Evolutionary conservation across 2,113 vertebrate genomes (phyloP).

Genomic region (Rhabdomys dilectus): DNA sequence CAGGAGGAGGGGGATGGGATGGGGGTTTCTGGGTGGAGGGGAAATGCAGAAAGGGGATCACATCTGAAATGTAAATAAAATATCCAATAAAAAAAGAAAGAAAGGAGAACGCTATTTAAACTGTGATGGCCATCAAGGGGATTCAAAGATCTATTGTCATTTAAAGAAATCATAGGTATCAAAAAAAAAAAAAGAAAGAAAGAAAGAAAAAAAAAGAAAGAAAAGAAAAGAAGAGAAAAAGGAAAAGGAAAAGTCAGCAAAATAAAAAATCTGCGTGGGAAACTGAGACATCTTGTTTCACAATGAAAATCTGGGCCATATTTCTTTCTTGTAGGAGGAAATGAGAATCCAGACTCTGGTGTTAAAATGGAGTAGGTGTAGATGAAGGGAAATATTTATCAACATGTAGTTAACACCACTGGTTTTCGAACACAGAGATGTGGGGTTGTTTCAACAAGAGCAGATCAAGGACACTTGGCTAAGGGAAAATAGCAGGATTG

Average conservation of each 20-base stretch:
- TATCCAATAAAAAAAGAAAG: too few species aligned
- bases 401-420: slow-evolving; percentile 72
- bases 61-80: too few species aligned
- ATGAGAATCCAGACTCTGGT: slow-evolving; percentile 61
- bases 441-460: slow-evolving; percentile 25
- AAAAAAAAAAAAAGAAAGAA: not conserved
- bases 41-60: too few species aligned
- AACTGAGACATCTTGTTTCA: slow-evolving; percentile 75
- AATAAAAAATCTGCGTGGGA: slow-evolving; percentile 25
- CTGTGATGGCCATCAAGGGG: slow-evolving; percentile 30
- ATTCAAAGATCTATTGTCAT: slow-evolving; percentile 35
- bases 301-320: slow-evolving; percentile 72
- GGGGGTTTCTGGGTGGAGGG: too few species aligned
- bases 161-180: not conserved
- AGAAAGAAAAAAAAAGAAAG: not conserved
- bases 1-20: too few species aligned
- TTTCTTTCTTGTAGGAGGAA: slow-evolving; percentile 75
- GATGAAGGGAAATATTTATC: slow-evolving; percentile 79
- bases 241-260: not conserved
- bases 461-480: slow-evolving; percentile 41
- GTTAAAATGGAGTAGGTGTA: slow-evolving; percentile 74
- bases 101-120: not conserved
- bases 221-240: not conserved
- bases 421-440: slow-evolving; percentile 64
- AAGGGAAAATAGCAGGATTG: slow-evolving; percentile 31